Evolutionary conservation across 2,888 invertebrate genomes (phyloP).

Genomic region (Lissonota sp.): DNA sequence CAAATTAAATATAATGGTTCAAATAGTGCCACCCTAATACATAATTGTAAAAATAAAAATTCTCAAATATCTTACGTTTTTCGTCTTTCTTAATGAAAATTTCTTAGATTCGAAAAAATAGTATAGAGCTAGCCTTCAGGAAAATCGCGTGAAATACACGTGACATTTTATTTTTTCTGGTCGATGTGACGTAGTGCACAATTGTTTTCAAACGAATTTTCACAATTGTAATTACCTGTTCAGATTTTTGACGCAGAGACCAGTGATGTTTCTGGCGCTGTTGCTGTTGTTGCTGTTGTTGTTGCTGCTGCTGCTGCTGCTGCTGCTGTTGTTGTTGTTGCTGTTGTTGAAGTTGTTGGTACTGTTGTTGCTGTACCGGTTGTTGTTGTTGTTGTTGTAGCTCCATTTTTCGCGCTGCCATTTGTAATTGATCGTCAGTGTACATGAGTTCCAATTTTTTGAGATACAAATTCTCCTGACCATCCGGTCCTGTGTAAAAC

Average conservation of each 20-base stretch:
- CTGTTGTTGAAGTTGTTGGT: slow-evolving; percentile 79
- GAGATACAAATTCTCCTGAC: slow-evolving; percentile 78
- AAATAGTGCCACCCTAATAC: too few species aligned
- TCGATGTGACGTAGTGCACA: too few species aligned
- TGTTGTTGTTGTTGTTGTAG: slow-evolving; percentile 64
- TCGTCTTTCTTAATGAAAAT: too few species aligned
- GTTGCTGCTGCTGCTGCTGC: slow-evolving; percentile 71
- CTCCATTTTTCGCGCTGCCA: slow-evolving; percentile 66
- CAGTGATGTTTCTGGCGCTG: slow-evolving; percentile 76
- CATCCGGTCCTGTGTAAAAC: slow-evolving; percentile 72
- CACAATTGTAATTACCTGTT: slow-evolving; percentile 66
- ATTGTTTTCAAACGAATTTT: too few species aligned
- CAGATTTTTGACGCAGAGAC: slow-evolving; percentile 61
- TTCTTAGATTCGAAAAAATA: too few species aligned
- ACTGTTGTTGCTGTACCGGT: slow-evolving; percentile 71
- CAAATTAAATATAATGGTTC: too few species aligned
- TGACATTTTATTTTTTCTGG: too few species aligned
- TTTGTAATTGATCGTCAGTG: slow-evolving; percentile 67
- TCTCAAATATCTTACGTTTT: too few species aligned
- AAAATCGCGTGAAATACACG: too few species aligned
- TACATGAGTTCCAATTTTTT: slow-evolving; percentile 77
- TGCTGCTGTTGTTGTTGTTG: slow-evolving; percentile 77
- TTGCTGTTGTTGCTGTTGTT: slow-evolving; percentile 72
- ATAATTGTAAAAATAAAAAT: too few species aligned
- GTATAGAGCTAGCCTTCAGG: too few species aligned